phyloP scores from a whole-genome alignment of 2,797 vertebrate species.

The Characodon lateralis region DNA sequence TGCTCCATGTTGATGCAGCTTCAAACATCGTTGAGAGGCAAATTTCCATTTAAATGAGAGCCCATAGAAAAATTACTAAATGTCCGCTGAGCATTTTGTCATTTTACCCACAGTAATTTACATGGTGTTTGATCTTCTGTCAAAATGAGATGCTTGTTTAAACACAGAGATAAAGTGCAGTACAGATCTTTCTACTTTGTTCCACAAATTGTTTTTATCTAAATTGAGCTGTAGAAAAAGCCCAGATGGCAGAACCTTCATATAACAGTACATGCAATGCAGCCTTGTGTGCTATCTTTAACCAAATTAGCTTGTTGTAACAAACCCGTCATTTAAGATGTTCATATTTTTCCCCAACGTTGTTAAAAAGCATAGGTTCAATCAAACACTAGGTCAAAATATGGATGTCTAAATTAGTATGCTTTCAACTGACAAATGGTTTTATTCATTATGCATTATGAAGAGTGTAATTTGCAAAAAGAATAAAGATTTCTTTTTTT shows the following conservation, averaged over 20 bases:
- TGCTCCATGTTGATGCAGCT: slow-evolving; percentile 69
- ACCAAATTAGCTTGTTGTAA: slow-evolving; percentile 46
- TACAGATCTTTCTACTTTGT: slow-evolving; percentile 46
- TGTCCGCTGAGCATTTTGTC: slow-evolving; percentile 64
- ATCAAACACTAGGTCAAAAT: slow-evolving; percentile 40
- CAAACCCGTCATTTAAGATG: slow-evolving; percentile 48
- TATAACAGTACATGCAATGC: slow-evolving; percentile 8
- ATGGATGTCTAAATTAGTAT: slow-evolving; percentile 6
- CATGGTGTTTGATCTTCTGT: slow-evolving; percentile 69
- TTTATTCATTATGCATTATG: slow-evolving; percentile 26
- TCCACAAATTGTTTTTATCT: slow-evolving; percentile 37
- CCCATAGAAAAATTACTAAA: slow-evolving; percentile 67
- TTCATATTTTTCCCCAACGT: slow-evolving; percentile 48
- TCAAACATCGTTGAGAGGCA: slow-evolving; percentile 65
- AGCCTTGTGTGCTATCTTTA: slow-evolving; percentile 49
- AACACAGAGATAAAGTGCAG: slow-evolving; percentile 40
- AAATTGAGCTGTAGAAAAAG: slow-evolving; percentile 30
- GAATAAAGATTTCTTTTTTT: not conserved
- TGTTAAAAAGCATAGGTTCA: slow-evolving; percentile 39
- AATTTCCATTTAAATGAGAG: slow-evolving; percentile 78
- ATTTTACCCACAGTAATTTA: slow-evolving; percentile 64
- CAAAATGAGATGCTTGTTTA: slow-evolving; percentile 59
- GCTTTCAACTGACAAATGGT: slow-evolving; percentile 31
- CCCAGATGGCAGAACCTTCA: slow-evolving; percentile 18
- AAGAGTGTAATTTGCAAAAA: slow-evolving; percentile 26